Base-by-base conservation (phyloP, 2,888 invertebrate genomes). In the Acanthacorydalis orientalis region DNA sequence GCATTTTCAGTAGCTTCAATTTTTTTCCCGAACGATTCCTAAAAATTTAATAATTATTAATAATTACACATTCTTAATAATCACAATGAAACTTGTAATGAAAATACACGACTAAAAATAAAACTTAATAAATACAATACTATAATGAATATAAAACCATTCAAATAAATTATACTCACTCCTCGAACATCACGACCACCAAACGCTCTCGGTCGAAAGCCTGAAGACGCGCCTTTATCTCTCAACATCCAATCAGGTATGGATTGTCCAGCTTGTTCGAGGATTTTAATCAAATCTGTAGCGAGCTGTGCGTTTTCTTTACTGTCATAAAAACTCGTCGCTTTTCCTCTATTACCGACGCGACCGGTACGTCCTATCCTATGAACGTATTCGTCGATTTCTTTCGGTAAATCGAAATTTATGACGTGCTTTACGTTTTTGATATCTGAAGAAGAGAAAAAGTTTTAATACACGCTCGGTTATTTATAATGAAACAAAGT, bases 321-420 rank as follows among this genome's bases (percentile, higher is more conserved):
- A 0, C 57, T 52, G 50, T 90, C 85, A 60, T 74, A 92, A 65
- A 95, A 86, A 0, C 90, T 89, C 0, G 90, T 81, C 0, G 95
- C 85, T 53, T 75, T 82, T 2, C 96, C 96, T 34, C 80, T 72
- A 59, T 88, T 88, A 10, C 95, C 95, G 0, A 96, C 89, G 52
- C 96, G 77, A 0, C 95, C 96, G 6, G 96, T 96, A 53, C 96
- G 75, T 1, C 96, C 96, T 54, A 96, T 91, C 49, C 95, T 73
- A 64, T 96, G 96, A 1, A 95, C 92, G 57, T 95, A 96, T 56
- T 93, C 93, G 54, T 93, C 93, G 52, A 93, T 85, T 51, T 77
- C 77, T 49, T 81, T 78, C 0, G 95, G 95, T 58, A 96, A 71
- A 62, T 96, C 95, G 58, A 78, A 93, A 63, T 96, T 96, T 12